phyloP scores from a whole-genome alignment of 23 tunicate species.

The Corella eumyota region DNA sequence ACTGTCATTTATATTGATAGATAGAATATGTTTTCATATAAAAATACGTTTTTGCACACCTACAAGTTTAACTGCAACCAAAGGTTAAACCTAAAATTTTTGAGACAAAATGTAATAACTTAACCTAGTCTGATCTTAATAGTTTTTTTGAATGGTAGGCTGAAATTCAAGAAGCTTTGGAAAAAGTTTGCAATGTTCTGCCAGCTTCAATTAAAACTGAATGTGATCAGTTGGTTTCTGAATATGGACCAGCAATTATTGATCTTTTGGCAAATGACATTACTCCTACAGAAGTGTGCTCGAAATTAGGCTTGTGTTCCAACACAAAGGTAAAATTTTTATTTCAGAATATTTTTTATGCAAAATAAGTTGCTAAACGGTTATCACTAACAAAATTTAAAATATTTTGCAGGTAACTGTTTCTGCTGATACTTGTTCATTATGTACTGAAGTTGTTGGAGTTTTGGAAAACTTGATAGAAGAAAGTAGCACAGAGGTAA shows the following conservation, averaged over 20 bases:
- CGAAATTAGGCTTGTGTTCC: neutral
- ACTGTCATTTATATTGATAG: too few relatives aligned
- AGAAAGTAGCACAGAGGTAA: neutral
- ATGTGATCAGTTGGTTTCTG: conserved; percentile 33
- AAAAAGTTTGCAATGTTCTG: conserved; percentile 32
- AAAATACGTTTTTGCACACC: too few relatives aligned
- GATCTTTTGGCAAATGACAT: conserved; percentile 15
- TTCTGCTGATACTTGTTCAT: neutral
- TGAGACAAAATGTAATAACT: too few relatives aligned
- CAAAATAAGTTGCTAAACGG: neutral
- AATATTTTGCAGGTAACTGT: neutral
- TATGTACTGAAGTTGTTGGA: neutral
- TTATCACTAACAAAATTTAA: neutral
- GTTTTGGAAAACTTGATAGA: neutral
- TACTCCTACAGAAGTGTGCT: conserved; percentile 8
- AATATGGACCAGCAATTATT: conserved; percentile 4
- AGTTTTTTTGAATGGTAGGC: conserved; percentile 15
- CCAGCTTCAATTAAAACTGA: conserved; percentile 7
- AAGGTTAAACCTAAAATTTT: too few relatives aligned
- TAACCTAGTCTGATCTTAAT: too few relatives aligned
- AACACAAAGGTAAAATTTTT: neutral
- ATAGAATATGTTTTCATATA: too few relatives aligned
- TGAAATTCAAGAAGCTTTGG: conserved; percentile 36
- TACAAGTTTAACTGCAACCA: too few relatives aligned
- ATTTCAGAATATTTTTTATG: neutral